Base-by-base conservation (phyloP, 92 coral and sea anemone species). In the Palythoa heliodiscus region DNA sequence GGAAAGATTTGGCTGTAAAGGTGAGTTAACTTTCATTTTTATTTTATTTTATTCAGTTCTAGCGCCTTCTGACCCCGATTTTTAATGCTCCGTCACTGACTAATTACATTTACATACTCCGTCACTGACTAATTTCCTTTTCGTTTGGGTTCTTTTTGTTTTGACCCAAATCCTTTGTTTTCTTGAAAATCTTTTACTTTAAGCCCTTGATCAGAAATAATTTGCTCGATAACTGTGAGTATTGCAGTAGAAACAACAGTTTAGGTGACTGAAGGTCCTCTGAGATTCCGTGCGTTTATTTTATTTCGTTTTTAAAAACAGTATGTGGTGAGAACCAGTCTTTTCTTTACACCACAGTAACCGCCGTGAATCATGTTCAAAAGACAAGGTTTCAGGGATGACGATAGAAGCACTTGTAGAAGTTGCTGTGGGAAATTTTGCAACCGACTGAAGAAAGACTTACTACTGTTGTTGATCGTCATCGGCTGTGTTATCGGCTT, bases 401-500 rank as follows among this genome's bases (percentile, higher is more conserved):
- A 66, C 7, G 84, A 80, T 43, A 53, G 50, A 9, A 48, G 84
- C 23, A 23, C 74, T 11, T 90, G 90, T 17, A 35, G 92, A 8
- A 55, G 77, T 35, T 94, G 93, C 35, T 90, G 93, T 53, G 71
- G 87, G 2, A 87, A 81, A 35, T 88, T 89, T 64, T 83, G 89
- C 70, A 90, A 88, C 37, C 88, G 97, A 24, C 67, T 94, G 23
- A 93, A 92, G 57, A 82, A 87, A 6, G 93, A 97, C 77, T 69
- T 95, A 11, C 89, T 97, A 11, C 83, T 97, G 10, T 84, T 95
- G 14, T 76, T 95, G 13, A 97, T 97, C 8, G 43, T 95, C 17
- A 73, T 91, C 22, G 99, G 99, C 16, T 95, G 95, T 11, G 37
- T 95, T 15, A 83, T 90, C 70, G 99, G 99, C 2, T 95, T 97